Percentiles rank a stretch among this genome's conserved stretches.
Conservation (phyloP, 2,113 vertebrate species). For the Chloroceryle aenea region DNA sequence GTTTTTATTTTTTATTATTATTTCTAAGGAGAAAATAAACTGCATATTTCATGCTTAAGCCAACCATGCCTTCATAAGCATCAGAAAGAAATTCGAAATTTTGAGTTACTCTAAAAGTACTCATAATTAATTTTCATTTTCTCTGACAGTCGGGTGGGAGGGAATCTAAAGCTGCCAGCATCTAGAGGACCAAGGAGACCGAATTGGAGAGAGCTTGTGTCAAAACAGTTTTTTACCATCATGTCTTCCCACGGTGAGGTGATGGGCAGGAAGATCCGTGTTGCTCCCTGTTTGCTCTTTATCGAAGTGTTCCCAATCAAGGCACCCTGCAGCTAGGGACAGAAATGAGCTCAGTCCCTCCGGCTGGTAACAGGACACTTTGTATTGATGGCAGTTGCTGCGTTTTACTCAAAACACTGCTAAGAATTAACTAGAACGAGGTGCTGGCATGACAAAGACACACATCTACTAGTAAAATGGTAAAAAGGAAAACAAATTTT, state of each 20-base stretch:
- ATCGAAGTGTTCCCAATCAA: not conserved
- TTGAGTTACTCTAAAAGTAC: not conserved
- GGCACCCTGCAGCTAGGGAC: not conserved
- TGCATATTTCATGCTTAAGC: not conserved
- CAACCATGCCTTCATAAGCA: not conserved
- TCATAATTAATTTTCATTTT: not conserved
- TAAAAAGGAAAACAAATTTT: not conserved
- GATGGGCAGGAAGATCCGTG: not conserved
- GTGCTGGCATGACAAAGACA: not conserved
- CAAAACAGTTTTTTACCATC: not conserved
- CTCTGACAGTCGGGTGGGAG: not conserved
- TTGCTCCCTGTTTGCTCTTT: not conserved
- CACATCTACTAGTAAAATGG: not conserved
- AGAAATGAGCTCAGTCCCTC: not conserved
- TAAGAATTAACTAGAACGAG: not conserved
- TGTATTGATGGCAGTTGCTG: not conserved
- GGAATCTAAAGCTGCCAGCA: not conserved
- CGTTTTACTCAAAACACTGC: not conserved
- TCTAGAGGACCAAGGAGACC: not conserved
- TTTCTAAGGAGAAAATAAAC: not conserved
- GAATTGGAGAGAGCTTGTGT: not conserved
- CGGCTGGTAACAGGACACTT: not conserved
- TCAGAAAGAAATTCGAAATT: not conserved
- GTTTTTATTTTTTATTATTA: not conserved
- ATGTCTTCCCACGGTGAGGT: fast-evolving